Base-by-base conservation (phyloP, 2,113 vertebrate species). In the Xyrauchen texanus region DNA sequence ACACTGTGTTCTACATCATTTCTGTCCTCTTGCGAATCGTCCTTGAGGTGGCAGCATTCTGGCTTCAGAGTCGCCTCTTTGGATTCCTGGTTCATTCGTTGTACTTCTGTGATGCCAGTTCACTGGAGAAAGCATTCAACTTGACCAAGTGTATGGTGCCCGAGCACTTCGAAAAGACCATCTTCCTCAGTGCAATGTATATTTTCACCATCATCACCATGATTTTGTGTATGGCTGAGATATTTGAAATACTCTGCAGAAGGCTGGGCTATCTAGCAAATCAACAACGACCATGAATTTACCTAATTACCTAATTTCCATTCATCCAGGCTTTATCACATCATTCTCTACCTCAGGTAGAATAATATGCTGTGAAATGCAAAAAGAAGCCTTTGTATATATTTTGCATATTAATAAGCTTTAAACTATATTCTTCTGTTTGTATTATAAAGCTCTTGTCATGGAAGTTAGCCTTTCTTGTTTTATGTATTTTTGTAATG, bases 101-200 rank as follows among this genome's bases (percentile, higher is more conserved):
- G 75, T 94, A 90, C 72, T 81, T 84, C 81, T 94, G 92, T 84
- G 88, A 94, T 75, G 85, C 89, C 53, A 85, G 77, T 70, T 83
- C 87, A 75, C 88, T 92, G 16, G 89, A 91, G 66, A 87, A 88
- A 74, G 91, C 86, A 55, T 88, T 91, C 68, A 90, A 90, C 55
- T 46, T 91, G 70, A 90, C 87, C 70, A 89, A 64, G 58, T 92
- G 91, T 79, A 88, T 92, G 90, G 89, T 94, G 55, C 92, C 94
- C 44, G 92, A 95, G 82, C 91, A 94, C 86, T 93, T 94, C 68
- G 93, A 94, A 88, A 95, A 95, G 88, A 94, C 90, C 13, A 90
- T 94, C 81, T 94, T 94, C 83, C 92, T 93, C 80, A 93, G 92
- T 85, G 92, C 91, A 68, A 91, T 93, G 91, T 92, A 95, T 51